Base-by-base conservation (phyloP, 2,888 invertebrate species). In the Mechanitis mazaeus region DNA sequence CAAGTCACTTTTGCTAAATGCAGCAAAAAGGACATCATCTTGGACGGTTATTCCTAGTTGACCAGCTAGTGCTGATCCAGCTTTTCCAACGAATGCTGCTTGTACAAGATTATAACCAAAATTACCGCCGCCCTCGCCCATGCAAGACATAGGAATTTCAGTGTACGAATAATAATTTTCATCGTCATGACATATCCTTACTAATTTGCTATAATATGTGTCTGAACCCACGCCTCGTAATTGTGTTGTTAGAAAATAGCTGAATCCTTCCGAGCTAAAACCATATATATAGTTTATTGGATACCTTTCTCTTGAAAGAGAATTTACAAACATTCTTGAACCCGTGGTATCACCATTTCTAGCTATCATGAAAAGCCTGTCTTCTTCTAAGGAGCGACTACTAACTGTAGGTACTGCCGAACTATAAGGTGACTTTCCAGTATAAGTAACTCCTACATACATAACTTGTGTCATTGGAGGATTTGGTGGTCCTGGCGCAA, bases 151-250 rank as follows among this genome's bases (percentile, higher is more conserved):
- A 12, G 98, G 98, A 71, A 98, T 97, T 91, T 99, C 99, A 9
- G 98, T 98, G 83, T 99, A 99, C 5, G 98, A 98, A 84, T 98
- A 97, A 86, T 98, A 99, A 79, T 97, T 95, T 69, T 95, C 94
- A 80, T 99, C 99, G 75, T 97, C 96, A 78, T 98, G 98, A 81
- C 98, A 99, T 54, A 99, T 96, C 55, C 99, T 93, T 45, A 98
- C 96, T 75, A 99, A 88, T 84, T 98, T 98, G 64, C 97, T 97
- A 73, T 97, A 95, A 82, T 95, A 98, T 54, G 95, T 94, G 72
- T 94, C 94, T 2, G 94, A 93, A 47, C 93, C 93, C 12, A 95
- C 94, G 75, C 94, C 94, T 78, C 95, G 94, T 84, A 96, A 92
- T 85, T 99, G 99, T 2, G 97, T 96, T 1, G 98, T 98, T 69